A percentile compares a stretch with the other conserved stretches of the same genome.
These are phyloP conservation scores for Aphrophora alni DNA, from an alignment of 2,888 invertebrate species.

Conservation along the genomic window DNA sequence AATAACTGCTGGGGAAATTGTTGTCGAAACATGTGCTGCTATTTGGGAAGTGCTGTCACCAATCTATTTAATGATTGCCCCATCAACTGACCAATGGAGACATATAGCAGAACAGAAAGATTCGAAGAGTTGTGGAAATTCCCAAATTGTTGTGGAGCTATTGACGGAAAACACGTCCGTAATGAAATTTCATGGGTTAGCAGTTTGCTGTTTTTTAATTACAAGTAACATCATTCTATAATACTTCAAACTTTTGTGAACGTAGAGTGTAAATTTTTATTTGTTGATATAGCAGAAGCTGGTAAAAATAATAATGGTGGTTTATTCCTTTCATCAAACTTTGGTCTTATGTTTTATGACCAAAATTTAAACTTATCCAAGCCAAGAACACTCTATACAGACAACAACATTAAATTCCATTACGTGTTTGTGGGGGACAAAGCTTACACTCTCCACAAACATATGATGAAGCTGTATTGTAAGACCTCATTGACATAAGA, in stretches of 20 bases:
- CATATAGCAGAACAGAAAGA: not conserved
- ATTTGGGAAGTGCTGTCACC: too few relatives aligned
- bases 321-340: conserved; percentile 14
- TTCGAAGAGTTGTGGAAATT: conserved; percentile 7
- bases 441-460: conserved; percentile 12
- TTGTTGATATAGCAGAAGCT: conserved; percentile 35
- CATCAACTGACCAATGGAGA: too few relatives aligned
- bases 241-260: conserved; percentile 28
- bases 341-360: too few relatives aligned
- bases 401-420: not conserved
- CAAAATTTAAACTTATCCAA: too few relatives aligned
- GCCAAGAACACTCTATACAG: too few relatives aligned
- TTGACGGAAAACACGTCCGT: conserved; percentile 21
- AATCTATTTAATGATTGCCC: conserved; percentile 22
- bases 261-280: conserved; percentile 24
- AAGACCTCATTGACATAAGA: not conserved
- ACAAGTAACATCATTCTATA: conserved; percentile 26
- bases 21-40: conserved; percentile 2
- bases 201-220: conserved; percentile 20
- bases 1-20: conserved; percentile 24
- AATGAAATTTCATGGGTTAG: conserved; percentile 27
- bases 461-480: conserved; percentile 10
- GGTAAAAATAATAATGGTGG: conserved; percentile 36
- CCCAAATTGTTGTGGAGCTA: not conserved
- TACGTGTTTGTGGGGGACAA: conserved; percentile 32